A percentile compares a stretch with the other conserved stretches of the same genome.
phyloP scores from a whole-genome alignment of 2,888 invertebrate genomes.

The Chrysina gloriosa region DNA sequence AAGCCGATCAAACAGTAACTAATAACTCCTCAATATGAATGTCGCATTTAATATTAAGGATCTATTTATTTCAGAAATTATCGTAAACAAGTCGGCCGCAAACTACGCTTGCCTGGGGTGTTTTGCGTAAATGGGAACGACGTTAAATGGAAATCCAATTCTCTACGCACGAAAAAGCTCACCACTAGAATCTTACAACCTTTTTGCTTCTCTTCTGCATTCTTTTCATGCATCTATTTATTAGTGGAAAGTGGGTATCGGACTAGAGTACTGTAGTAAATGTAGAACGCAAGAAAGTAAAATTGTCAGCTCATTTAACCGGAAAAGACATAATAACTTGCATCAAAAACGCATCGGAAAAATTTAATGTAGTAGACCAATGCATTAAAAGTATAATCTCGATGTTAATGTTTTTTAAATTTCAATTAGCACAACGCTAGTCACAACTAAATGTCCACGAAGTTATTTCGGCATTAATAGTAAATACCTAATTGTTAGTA shows the following conservation, averaged over 20 bases:
- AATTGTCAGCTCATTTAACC: slow-evolving; percentile 26
- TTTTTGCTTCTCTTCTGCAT: slow-evolving; percentile 6
- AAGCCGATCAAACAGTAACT: slow-evolving; percentile 9
- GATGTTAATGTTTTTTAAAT: too few species aligned
- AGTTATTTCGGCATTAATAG: too few species aligned
- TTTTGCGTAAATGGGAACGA: slow-evolving; percentile 22
- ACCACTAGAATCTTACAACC: not conserved
- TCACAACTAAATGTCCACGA: too few species aligned
- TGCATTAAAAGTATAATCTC: too few species aligned
- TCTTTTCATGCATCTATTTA: slow-evolving; percentile 19
- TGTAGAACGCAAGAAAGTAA: slow-evolving; percentile 37
- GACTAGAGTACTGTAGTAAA: slow-evolving; percentile 5
- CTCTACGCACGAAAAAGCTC: slow-evolving; percentile 51
- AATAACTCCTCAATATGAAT: slow-evolving; percentile 27
- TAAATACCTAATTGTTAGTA: too few species aligned
- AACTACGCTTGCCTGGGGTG: not conserved
- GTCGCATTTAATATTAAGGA: not conserved
- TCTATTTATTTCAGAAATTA: not conserved
- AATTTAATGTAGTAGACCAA: slow-evolving; percentile 2
- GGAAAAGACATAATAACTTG: slow-evolving; percentile 20
- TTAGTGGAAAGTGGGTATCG: slow-evolving; percentile 46
- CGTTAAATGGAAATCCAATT: slow-evolving; percentile 45
- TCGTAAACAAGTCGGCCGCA: not conserved
- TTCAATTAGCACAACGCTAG: too few species aligned
- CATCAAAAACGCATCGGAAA: not conserved